phyloP scores from a whole-genome alignment of 2,113 vertebrate genomes.

The Rhadina sibilatrix region DNA sequence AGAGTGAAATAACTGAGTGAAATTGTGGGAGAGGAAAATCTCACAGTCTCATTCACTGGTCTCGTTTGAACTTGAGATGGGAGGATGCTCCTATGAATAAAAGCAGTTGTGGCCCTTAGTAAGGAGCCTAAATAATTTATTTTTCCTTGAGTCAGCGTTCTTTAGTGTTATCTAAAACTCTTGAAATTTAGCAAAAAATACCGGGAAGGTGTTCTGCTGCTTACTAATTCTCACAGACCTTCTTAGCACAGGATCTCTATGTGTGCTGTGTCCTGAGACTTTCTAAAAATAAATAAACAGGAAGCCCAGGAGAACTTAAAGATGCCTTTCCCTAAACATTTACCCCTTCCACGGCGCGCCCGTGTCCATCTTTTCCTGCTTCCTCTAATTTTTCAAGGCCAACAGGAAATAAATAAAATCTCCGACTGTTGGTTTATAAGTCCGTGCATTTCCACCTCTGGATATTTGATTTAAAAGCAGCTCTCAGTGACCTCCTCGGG shows the following conservation, averaged over 20 bases:
- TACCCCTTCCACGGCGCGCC: fast-evolving
- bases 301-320: not conserved
- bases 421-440: not conserved
- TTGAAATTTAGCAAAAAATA: not conserved
- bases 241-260: not conserved
- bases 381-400: not conserved
- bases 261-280: not conserved
- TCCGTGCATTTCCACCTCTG: not conserved
- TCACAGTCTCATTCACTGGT: not conserved
- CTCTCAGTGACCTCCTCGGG: not conserved
- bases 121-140: not conserved
- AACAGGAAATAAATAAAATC: not conserved
- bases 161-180: not conserved
- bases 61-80: not conserved
- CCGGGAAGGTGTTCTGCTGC: not conserved
- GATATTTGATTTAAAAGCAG: not conserved
- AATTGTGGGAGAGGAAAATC: not conserved
- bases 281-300: not conserved
- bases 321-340: not conserved
- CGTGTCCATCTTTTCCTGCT: not conserved
- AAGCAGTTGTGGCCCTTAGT: not conserved
- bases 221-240: not conserved
- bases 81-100: not conserved
- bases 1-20: not conserved
- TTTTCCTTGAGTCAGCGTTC: not conserved